phyloP scores from a whole-genome alignment of 2,113 vertebrate genomes.

The Tupaia chinensis region DNA sequence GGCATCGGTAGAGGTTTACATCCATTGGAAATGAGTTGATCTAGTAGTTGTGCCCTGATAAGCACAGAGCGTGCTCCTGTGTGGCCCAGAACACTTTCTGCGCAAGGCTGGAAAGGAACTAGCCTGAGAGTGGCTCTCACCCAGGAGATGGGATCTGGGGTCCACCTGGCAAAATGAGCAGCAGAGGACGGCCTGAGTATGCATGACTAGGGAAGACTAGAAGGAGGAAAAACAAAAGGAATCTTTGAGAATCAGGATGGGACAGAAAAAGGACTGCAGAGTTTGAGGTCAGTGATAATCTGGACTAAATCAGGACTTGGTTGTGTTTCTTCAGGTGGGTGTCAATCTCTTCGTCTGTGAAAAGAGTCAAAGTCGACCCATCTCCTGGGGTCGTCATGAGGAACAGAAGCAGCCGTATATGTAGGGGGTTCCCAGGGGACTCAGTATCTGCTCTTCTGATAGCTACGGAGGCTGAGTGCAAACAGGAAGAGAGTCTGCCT shows the following conservation, averaged over 20 bases:
- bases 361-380: background rate
- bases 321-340: background rate
- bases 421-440: too few species aligned
- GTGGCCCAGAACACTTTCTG: background rate
- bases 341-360: background rate
- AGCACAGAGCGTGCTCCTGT: background rate
- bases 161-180: too few species aligned
- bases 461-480: too few species aligned
- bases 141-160: too few species aligned
- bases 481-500: too few species aligned
- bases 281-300: background rate
- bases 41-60: background rate
- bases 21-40: background rate
- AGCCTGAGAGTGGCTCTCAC: background rate
- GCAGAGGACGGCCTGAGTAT: rapidly evolving
- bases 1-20: too few species aligned
- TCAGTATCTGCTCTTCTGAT: background rate
- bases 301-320: background rate
- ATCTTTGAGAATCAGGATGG: background rate
- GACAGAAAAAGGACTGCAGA: background rate
- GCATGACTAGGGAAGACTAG: background rate
- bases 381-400: rapidly evolving
- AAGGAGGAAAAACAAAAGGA: background rate
- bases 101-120: background rate
- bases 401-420: background rate